phyloP scores from a whole-genome alignment of 2,797 vertebrate genomes.

The Tiaroga cobitis region DNA sequence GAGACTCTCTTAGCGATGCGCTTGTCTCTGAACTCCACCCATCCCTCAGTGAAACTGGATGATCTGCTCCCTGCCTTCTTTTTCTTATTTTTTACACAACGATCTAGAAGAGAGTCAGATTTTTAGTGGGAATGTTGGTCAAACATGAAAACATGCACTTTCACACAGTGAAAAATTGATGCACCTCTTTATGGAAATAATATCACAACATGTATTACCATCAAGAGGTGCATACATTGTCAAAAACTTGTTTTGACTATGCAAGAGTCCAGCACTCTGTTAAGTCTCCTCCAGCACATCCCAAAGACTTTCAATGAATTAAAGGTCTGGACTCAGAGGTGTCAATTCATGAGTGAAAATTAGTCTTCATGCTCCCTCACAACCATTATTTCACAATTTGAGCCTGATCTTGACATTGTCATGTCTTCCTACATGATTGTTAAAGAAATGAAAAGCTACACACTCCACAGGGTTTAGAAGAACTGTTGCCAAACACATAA shows the following conservation, averaged over 20 bases:
- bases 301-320: not conserved
- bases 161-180: not conserved
- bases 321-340: too few relatives aligned
- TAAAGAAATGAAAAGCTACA: too few relatives aligned
- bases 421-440: too few relatives aligned
- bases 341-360: too few relatives aligned
- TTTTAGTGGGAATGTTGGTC: not conserved
- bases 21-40: slow-evolving; percentile 92
- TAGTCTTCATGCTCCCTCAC: too few relatives aligned
- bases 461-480: too few relatives aligned
- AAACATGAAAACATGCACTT: not conserved
- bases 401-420: too few relatives aligned
- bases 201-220: not conserved
- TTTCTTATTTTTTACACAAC: slow-evolving; percentile 76
- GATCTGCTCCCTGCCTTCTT: slow-evolving; percentile 72
- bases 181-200: not conserved
- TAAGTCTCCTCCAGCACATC: too few relatives aligned
- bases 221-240: not conserved
- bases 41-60: slow-evolving; percentile 85
- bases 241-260: not conserved
- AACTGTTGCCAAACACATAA: too few relatives aligned
- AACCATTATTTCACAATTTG: too few relatives aligned
- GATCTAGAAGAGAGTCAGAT: slow-evolving; percentile 66
- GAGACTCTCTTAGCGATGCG: slow-evolving; percentile 85
- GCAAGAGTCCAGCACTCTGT: too few relatives aligned